Base-by-base conservation (phyloP, 2,888 invertebrate genomes). In the Tinea semifulvella region DNA sequence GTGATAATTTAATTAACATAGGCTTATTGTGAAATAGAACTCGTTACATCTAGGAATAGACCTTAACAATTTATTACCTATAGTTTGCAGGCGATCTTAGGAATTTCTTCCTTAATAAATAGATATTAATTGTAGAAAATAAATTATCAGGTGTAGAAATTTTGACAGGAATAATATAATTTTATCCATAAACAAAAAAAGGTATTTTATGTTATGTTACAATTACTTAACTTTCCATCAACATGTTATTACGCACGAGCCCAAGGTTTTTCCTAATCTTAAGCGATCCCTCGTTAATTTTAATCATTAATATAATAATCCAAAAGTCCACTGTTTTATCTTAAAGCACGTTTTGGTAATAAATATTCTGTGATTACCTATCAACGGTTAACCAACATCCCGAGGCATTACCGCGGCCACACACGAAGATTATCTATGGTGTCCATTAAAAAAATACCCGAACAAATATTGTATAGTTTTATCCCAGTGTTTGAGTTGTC, bases 341-440 rank as follows among this genome's bases (percentile, higher is more conserved):
- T 67, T 65, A 62, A 47, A 53, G 52, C 44, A 51, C 53, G 56
- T 53, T 50, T 49, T 52, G 47, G 65, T 57, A 59, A 60, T 69
- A 72, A 71, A 72, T 71, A 68, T 59, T 58, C 48, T 53, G 45
- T 46, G 54, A 54, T 55, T 52, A 52, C 49, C 48, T 51, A 56
- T 58, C 50, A 38, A 25, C 36, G 64, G 67, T 69, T 62, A 51
- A 59, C 60, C 62, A 65, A 69, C 63, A 62, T 63, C 61, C 58
- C 63, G 57, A 50, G 56, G 59, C 50, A 56, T 60, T 51, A 49
- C 47, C 49, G 53, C 59, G 71, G 56, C 73, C 73, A 69, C 73
- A 70, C 71, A 71, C 68, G 65, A 18, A 40, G 22, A 31, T 14
- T 14, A 31, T 22, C 22, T 22, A 22, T 22, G 22, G 22, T 22